These are phyloP conservation scores for Nannoperca australis DNA, from an alignment of 2,797 vertebrate genomes.

Conservation along the genomic window DNA sequence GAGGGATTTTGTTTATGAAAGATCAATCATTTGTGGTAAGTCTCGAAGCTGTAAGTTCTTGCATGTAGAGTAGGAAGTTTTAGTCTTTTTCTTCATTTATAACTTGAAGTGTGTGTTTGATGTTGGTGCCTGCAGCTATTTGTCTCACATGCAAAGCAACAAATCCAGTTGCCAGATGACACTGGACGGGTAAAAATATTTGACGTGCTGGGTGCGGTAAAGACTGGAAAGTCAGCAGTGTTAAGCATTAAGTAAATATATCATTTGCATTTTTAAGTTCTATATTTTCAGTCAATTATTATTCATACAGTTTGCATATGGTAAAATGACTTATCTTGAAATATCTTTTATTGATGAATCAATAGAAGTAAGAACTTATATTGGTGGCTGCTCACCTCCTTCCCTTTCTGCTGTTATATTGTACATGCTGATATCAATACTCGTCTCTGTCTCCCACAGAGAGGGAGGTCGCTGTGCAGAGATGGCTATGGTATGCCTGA, in stretches of 20 bases:
- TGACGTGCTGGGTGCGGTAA: not conserved
- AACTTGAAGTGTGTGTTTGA: not conserved
- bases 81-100: not conserved
- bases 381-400: not conserved
- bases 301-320: not conserved
- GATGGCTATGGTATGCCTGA: slow-evolving; percentile 93
- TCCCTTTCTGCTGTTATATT: slow-evolving; percentile 8
- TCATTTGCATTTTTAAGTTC: not conserved
- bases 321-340: not conserved
- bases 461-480: slow-evolving; percentile 79
- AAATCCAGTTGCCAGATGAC: slow-evolving; percentile 32
- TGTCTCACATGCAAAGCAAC: slow-evolving; percentile 17
- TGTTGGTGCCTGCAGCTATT: slow-evolving; percentile 19
- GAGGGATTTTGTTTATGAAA: slow-evolving; percentile 32
- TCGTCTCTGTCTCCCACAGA: slow-evolving; percentile 51
- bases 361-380: not conserved
- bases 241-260: not conserved
- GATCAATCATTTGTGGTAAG: slow-evolving; percentile 38
- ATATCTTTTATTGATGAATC: not conserved
- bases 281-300: not conserved
- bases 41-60: slow-evolving; percentile 14
- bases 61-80: not conserved
- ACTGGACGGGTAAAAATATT: not conserved
- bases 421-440: not conserved
- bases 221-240: slow-evolving; percentile 16